Evolutionary conservation across 2,797 vertebrate genomes (phyloP).

Genomic region (Halcyon leucocephala): DNA sequence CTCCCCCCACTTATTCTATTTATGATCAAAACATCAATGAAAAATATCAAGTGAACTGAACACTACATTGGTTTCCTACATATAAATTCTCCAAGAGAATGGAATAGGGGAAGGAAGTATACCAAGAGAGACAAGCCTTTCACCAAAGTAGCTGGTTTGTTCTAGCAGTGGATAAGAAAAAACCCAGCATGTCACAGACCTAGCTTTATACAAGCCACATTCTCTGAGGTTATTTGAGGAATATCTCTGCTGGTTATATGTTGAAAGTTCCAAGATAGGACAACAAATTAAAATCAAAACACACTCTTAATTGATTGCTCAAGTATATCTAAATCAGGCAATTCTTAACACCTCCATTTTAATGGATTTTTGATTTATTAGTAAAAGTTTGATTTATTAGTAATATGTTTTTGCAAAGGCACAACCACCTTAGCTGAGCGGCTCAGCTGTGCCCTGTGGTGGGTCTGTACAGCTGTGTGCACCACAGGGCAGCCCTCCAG

Average conservation of each 20-base stretch:
- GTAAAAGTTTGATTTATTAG: background rate
- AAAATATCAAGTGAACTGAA: background rate
- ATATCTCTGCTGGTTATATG: background rate
- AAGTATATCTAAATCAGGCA: background rate
- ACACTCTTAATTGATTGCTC: accelerated
- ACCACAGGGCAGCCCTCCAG: background rate
- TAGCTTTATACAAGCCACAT: background rate
- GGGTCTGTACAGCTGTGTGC: accelerated
- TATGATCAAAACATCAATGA: background rate
- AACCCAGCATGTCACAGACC: accelerated
- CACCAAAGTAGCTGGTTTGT: background rate
- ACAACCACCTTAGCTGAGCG: background rate
- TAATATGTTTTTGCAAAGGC: background rate
- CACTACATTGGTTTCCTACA: background rate
- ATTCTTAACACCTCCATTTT: background rate
- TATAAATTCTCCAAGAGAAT: background rate
- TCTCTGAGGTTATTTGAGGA: background rate
- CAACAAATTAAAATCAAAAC: background rate
- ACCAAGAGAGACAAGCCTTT: background rate
- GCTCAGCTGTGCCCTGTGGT: background rate
- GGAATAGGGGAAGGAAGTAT: background rate
- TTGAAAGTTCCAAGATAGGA: background rate
- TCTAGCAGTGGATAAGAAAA: background rate
- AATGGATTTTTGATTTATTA: background rate
- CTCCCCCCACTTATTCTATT: background rate